Evolutionary conservation across 2,888 invertebrate species (phyloP), one percentile per base, ranked within the genome.

Genomic region (Arrhopalites spinosus): DNA sequence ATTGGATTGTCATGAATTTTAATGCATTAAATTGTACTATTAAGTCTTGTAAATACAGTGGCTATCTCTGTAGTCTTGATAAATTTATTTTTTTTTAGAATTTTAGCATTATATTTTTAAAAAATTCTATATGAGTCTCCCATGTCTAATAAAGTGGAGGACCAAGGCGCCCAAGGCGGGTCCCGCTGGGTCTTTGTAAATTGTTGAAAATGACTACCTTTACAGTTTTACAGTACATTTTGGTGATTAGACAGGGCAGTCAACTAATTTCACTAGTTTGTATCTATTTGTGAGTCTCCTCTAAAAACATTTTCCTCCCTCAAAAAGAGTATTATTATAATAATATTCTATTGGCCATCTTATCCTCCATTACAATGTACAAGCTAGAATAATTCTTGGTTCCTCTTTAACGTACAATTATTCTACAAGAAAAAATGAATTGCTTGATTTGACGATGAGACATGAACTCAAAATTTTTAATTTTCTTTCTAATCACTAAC

Each of bases 161-260:
- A 1, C 0, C 0, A 13, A 68, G 67, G 67, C 67, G 67, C 67
- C 67, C 47, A 45, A 27, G 67, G 67, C 67, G 67, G 67, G 67
- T 47, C 67, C n/a, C 45, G 25, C 47, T 68, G 47, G n/a, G 67
- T 47, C 67, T 68, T 45, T 25, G 25, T 43, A 68, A 47, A 45
- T n/a, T 68, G 23, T 47, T 68, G 43, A 68, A 43, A 64, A 45
- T 43, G 15, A 68, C 1, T 5, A 36, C 23, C 67, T 47, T 47
- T 23, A 23, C 25, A 53, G 3, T 7, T 15, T n/a, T 53, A 53
- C 3, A 53, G 17, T 3, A 3, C 53, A n/a, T n/a, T 17, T 36
- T 68, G 47, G 45, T 68, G 43, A 68, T 47, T 43, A 23, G n/a
- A 43, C 1, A 17, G 67, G 67, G 67, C 45, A 68, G 67, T 68